Base-by-base conservation (phyloP, 2,888 invertebrate genomes). In the Leptinotarsa juncta region DNA sequence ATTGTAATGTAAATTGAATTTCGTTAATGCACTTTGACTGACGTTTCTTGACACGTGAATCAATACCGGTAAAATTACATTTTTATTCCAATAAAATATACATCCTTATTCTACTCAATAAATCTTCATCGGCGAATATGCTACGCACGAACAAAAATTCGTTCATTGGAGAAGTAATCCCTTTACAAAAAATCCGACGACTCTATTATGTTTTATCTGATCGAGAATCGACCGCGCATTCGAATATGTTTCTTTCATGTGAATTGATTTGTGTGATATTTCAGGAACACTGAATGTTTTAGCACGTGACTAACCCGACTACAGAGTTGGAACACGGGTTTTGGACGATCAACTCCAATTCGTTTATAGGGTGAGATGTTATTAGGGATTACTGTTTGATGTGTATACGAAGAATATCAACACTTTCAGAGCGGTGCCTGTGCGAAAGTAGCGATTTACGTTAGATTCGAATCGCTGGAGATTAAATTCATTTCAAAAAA, bases 211-310 rank as follows among this genome's bases (percentile, higher is more conserved):
- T 57, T 57, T 26, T 23, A 57, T 57, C 57, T 23, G 23, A 57
- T 57, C 57, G 57, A 23, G 4, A 12, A 15, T 57, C 57, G 18
- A 7, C 23, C 57, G 1, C 15, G 23, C 15, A 57, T 57, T 57
- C 57, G 14, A 15, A 23, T 14, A 23, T 57, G 57, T 57, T 57
- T 57, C 57, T 57, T 57, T 23, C 20, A 57, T 57, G 57, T 57
- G 23, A 57, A 57, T 57, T 57, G 57, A 57, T 57, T 57, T 57
- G 57, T 57, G 15, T 20, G 57, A 23, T 26, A 57, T 57, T 57
- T 57, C 23, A 23, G 23, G 57, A 23, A 20, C 23, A 20, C 57
- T 23, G 57, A 57, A 53, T 53, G 57, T 23, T 57, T 20, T 12
- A 3, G 57, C 57, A 57, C 57, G 57, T 57, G 57, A 26, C 57